These are phyloP conservation scores for Pollenia angustigena DNA, from an alignment of 2,888 invertebrate species.

Conservation along the genomic window DNA sequence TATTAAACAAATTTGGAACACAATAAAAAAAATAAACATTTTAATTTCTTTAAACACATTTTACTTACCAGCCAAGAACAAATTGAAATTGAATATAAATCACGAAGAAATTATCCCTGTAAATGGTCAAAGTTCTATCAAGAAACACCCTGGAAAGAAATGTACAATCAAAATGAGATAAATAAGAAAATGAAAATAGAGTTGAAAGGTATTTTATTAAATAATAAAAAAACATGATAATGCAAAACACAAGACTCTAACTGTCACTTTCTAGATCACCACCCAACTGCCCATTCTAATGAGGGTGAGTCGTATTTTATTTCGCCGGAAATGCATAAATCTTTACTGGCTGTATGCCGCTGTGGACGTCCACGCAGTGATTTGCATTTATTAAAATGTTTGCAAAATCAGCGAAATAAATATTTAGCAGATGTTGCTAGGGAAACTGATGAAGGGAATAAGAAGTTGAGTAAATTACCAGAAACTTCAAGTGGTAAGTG, in stretches of 20 bases:
- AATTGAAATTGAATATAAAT: slow-evolving; percentile 79
- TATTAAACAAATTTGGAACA: neutral
- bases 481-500: slow-evolving; percentile 80
- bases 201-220: slow-evolving; percentile 16
- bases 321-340: slow-evolving; percentile 81
- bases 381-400: slow-evolving; percentile 81
- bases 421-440: slow-evolving; percentile 64
- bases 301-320: slow-evolving; percentile 81
- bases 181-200: slow-evolving; percentile 74
- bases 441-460: slow-evolving; percentile 15
- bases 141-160: slow-evolving; percentile 76
- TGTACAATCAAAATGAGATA: slow-evolving; percentile 81
- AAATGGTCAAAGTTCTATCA: slow-evolving; percentile 79
- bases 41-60: neutral
- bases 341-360: slow-evolving; percentile 80
- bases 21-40: neutral
- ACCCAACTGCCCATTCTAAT: slow-evolving; percentile 77
- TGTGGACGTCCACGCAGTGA: slow-evolving; percentile 81
- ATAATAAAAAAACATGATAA: neutral
- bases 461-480: slow-evolving; percentile 75
- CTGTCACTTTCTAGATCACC: slow-evolving; percentile 72
- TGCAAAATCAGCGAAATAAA: slow-evolving; percentile 80
- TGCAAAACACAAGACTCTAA: too few relatives aligned
- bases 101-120: slow-evolving; percentile 80
- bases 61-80: slow-evolving; percentile 83